These are phyloP conservation scores for Microplitis deprimator DNA, from an alignment of 2,888 invertebrate species.

Conservation along the genomic window DNA sequence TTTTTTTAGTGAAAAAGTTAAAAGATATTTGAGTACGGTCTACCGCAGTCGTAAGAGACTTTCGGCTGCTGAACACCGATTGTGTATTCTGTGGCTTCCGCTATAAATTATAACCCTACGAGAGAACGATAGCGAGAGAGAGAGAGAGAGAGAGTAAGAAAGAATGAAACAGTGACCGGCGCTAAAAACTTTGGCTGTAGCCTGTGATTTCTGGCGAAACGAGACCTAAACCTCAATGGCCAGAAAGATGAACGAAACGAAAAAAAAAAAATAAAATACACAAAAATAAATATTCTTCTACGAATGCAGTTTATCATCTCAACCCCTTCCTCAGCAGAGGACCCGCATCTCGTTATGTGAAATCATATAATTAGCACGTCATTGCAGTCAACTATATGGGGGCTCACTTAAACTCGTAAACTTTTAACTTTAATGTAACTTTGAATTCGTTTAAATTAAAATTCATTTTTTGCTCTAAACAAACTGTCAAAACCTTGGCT, in stretches of 20 bases:
- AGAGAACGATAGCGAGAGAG: constrained; percentile 24
- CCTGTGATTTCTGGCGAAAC: constrained; percentile 32
- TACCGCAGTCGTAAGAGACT: constrained; percentile 6
- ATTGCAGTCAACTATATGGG: constrained; percentile 57
- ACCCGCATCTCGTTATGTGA: constrained; percentile 68
- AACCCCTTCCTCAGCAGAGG: constrained; percentile 54
- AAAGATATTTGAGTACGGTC: constrained; percentile 16
- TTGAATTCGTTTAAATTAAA: constrained; percentile 9
- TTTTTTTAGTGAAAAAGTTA: not conserved
- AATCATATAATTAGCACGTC: constrained; percentile 70
- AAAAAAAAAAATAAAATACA: constrained; percentile 42
- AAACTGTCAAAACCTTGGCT: constrained; percentile 9
- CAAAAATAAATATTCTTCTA: constrained; percentile 43
- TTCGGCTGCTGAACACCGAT: constrained; percentile 27
- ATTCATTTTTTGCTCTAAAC: not conserved
- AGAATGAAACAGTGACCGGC: constrained; percentile 25
- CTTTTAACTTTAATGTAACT: constrained; percentile 4
- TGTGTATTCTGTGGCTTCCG: constrained; percentile 50
- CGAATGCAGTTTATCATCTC: constrained; percentile 41
- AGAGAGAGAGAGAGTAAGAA: constrained; percentile 12
- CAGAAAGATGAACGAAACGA: constrained; percentile 29
- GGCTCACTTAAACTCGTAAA: constrained; percentile 40
- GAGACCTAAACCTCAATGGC: constrained; percentile 42
- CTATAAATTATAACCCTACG: constrained; percentile 63
- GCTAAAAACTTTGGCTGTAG: constrained; percentile 22